phyloP scores from a whole-genome alignment of 2,888 invertebrate genomes.

The Xanthia icteritia region DNA sequence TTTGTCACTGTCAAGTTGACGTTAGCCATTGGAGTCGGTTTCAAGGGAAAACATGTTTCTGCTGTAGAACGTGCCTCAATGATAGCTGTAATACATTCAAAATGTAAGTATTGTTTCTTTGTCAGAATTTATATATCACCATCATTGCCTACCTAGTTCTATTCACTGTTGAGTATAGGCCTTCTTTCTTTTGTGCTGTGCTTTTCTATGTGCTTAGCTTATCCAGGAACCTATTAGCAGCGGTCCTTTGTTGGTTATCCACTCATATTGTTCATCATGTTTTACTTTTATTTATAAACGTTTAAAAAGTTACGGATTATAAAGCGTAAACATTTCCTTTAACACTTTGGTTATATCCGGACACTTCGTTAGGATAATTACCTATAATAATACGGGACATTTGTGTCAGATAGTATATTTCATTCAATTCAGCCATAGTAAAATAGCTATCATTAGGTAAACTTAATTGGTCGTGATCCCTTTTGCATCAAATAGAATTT shows the following conservation, averaged over 20 bases:
- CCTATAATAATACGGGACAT: conserved; percentile 11
- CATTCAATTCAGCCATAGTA: conserved; percentile 4
- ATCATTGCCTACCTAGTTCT: not conserved
- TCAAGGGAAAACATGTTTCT: conserved; percentile 65
- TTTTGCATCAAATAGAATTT: conserved; percentile 25
- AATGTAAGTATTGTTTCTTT: conserved; percentile 5
- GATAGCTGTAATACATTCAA: not conserved
- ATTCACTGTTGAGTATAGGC: not conserved
- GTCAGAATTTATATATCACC: not conserved
- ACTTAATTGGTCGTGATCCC: conserved; percentile 10
- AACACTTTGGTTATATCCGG: not conserved
- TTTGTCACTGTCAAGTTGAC: conserved; percentile 64
- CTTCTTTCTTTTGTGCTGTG: not conserved
- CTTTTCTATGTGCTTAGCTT: not conserved
- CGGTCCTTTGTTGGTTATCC: not conserved
- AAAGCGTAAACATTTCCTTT: not conserved
- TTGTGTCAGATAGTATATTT: conserved; percentile 10
- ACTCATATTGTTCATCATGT: too few relatives aligned
- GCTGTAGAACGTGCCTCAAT: conserved; percentile 49
- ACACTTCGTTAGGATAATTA: conserved; percentile 21
- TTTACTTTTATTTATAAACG: not conserved
- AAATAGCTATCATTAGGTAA: conserved; percentile 16
- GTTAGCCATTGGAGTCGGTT: conserved; percentile 49
- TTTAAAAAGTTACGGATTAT: not conserved
- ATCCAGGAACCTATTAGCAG: not conserved